Percentiles rank a stretch among this genome's conserved stretches.
Evolutionary conservation across 1,140 invertebrate species (phyloP).

Genomic region (Lasioglossum baleicum): DNA sequence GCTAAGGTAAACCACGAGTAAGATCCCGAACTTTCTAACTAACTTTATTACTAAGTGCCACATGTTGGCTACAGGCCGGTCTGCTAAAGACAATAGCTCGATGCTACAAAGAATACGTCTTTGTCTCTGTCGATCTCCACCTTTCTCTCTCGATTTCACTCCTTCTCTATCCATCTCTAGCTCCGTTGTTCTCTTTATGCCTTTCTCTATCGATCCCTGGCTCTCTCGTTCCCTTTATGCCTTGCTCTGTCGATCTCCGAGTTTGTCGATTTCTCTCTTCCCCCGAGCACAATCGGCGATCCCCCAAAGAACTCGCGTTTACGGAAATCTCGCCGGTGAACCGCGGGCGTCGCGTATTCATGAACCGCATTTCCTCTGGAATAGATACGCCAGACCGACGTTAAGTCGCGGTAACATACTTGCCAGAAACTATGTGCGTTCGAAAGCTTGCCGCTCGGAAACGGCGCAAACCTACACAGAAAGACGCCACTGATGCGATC

Average conservation of each 20-base stretch:
- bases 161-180: too few relatives aligned
- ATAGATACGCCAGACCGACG: constrained; percentile 65
- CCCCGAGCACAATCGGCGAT: constrained; percentile 12
- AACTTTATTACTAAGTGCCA: too few relatives aligned
- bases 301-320: constrained; percentile 49
- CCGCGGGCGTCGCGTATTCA: constrained; percentile 65
- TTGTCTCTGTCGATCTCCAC: too few relatives aligned
- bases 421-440: constrained; percentile 34
- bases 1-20: too few relatives aligned
- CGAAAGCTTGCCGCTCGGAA: not conserved
- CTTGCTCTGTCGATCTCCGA: too few relatives aligned
- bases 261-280: not conserved
- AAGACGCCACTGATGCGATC: not conserved
- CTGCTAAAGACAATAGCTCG: too few relatives aligned
- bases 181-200: constrained; percentile 16
- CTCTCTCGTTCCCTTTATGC: too few relatives aligned
- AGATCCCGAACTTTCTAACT: too few relatives aligned
- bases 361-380: constrained; percentile 69
- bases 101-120: too few relatives aligned
- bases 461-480: not conserved
- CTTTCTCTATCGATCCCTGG: not conserved
- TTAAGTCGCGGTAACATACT: constrained; percentile 48
- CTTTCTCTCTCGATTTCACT: not conserved
- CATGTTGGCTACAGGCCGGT: too few relatives aligned
- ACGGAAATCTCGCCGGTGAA: constrained; percentile 59